Evolutionary conservation across 37 sponge, comb jelly and placozoan species (phyloP).

Genomic region (Eunapius fragilis): DNA sequence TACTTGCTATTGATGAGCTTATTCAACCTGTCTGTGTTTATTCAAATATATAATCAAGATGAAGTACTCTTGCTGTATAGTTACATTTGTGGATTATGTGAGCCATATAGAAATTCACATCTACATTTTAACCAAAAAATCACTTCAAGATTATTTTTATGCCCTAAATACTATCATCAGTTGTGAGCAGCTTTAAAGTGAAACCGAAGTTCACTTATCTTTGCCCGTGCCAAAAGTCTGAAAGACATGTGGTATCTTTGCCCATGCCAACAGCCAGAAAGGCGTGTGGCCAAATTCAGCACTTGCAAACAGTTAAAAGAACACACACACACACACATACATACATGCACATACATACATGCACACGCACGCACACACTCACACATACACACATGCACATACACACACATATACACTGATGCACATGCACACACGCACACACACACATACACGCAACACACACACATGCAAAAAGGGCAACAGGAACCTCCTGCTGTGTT

Average conservation of each 20-base stretch:
- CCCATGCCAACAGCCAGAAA: background rate
- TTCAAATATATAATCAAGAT: conserved; percentile 17
- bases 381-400: too few species aligned
- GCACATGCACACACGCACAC: too few species aligned
- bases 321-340: too few species aligned
- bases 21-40: conserved; percentile 2
- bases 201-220: background rate
- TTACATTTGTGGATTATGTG: conserved; percentile 18
- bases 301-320: too few species aligned
- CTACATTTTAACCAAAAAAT: background rate
- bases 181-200: background rate
- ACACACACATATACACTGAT: too few species aligned
- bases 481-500: too few species aligned
- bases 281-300: too few species aligned
- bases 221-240: conserved; percentile 5
- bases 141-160: background rate
- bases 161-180: background rate
- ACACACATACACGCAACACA: too few species aligned
- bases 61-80: background rate
- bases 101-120: conserved; percentile 23
- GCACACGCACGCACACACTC: too few species aligned
- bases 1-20: background rate
- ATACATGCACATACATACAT: too few species aligned
- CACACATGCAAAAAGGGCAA: too few species aligned
- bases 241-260: background rate